Evolutionary conservation across 2,113 vertebrate species (phyloP).

Genomic region (Macaca mulatta): DNA sequence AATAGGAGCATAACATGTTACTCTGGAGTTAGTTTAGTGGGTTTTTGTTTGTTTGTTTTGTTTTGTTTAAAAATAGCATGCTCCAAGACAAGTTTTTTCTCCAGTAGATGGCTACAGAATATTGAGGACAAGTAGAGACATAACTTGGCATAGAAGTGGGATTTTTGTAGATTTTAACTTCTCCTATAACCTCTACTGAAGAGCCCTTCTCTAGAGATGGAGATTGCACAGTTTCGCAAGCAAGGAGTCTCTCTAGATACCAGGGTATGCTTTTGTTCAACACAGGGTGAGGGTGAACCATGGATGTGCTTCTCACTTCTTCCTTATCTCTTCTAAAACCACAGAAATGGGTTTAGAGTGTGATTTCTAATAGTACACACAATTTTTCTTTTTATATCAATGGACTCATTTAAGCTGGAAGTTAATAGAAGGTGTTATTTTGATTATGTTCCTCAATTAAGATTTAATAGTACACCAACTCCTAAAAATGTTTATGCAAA

Average conservation of each 20-base stretch:
- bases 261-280: background rate
- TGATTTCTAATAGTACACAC: background rate
- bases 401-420: background rate
- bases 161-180: background rate
- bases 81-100: background rate
- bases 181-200: background rate
- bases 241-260: background rate
- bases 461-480: background rate
- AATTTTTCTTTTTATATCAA: background rate
- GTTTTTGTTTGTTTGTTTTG: background rate
- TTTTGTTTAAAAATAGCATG: background rate
- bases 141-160: background rate
- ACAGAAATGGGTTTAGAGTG: too few species aligned
- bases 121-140: background rate
- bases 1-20: background rate
- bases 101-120: background rate
- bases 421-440: background rate
- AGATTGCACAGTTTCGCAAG: background rate
- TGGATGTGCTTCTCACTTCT: accelerated
- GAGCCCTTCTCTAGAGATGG: background rate
- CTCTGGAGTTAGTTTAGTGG: background rate
- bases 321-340: background rate
- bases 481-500: background rate
- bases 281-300: background rate
- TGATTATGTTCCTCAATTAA: background rate